Conservation (phyloP, 2,797 vertebrate species). For the Saxicola maurus region DNA sequence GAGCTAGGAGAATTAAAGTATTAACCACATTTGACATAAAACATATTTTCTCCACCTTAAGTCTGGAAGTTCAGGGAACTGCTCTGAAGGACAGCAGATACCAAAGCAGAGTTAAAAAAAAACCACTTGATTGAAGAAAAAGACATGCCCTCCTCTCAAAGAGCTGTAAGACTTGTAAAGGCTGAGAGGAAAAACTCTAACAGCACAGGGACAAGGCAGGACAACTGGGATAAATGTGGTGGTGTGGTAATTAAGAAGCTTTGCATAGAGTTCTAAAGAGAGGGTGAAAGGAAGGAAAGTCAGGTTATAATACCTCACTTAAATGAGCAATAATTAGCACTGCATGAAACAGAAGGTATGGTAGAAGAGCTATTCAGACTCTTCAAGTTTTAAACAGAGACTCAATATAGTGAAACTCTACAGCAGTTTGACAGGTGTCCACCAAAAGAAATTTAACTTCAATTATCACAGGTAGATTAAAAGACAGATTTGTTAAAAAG, state of each 20-base stretch:
- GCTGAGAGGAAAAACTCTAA: not conserved
- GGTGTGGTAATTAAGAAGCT: not conserved
- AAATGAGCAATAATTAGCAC: not conserved
- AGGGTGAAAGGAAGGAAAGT: not conserved
- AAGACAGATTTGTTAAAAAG: not conserved
- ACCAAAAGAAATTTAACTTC: not conserved
- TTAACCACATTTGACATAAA: not conserved
- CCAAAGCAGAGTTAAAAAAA: not conserved
- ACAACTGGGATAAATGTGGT: not conserved
- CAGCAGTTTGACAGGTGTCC: not conserved
- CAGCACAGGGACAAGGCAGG: not conserved
- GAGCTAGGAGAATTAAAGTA: not conserved
- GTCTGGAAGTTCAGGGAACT: not conserved
- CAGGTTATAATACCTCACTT: not conserved
- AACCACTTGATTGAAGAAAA: not conserved
- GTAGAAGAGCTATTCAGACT: not conserved
- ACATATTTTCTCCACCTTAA: rapidly evolving
- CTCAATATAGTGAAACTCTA: not conserved
- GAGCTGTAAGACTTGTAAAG: not conserved
- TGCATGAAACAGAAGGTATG: not conserved
- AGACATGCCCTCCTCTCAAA: rapidly evolving
- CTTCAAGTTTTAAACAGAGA: not conserved
- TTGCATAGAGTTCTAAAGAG: not conserved
- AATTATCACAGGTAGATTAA: not conserved
- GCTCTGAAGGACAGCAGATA: not conserved